Evolutionary conservation across 2,888 invertebrate species (phyloP).

Genomic region (Aethes cnicana): DNA sequence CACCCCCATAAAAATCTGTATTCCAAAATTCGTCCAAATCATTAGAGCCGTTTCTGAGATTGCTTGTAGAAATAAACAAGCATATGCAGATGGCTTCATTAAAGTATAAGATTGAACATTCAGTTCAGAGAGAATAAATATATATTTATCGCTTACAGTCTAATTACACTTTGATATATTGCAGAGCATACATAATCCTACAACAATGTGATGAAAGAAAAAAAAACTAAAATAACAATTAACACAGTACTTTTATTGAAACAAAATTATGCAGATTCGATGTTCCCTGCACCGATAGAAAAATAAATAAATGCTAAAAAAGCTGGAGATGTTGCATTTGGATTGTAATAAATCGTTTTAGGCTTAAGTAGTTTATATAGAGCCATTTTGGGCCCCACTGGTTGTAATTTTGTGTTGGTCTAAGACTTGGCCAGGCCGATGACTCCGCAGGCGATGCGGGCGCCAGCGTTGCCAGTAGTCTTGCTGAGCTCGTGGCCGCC

Average conservation of each 20-base stretch:
- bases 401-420: not conserved
- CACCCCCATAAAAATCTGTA: too few species aligned
- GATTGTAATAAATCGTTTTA: not conserved
- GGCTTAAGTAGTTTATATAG: too few species aligned
- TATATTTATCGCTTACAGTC: constrained; percentile 22
- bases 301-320: constrained; percentile 48
- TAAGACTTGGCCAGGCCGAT: constrained; percentile 85
- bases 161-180: constrained; percentile 16
- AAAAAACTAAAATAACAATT: constrained; percentile 34
- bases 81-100: too few species aligned
- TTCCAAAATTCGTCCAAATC: too few species aligned
- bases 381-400: not conserved
- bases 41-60: too few species aligned
- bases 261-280: constrained; percentile 44
- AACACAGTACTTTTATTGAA: constrained; percentile 54
- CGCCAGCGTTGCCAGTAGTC: constrained; percentile 97
- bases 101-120: too few species aligned
- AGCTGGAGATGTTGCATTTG: constrained; percentile 38
- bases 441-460: constrained; percentile 93
- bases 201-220: constrained; percentile 24
- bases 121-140: constrained; percentile 16
- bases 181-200: not conserved
- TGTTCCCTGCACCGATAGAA: constrained; percentile 55
- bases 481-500: constrained; percentile 96
- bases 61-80: too few species aligned